A percentile compares a stretch with the other conserved stretches of the same genome.
phyloP scores from a whole-genome alignment of 2,888 invertebrate genomes.

The Aromia moschata region DNA sequence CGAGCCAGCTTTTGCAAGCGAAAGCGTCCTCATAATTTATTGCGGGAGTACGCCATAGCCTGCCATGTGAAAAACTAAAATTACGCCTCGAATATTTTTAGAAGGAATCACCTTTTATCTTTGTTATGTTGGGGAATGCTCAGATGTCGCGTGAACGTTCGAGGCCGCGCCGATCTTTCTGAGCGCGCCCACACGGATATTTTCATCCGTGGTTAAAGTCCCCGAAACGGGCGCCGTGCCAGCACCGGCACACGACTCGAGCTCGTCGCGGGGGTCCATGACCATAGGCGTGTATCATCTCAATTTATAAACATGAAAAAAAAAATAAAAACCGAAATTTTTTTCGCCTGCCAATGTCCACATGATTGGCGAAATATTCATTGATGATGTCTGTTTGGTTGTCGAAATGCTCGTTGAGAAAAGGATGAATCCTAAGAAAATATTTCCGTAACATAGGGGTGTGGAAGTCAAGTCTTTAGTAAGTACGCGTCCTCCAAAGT shows the following conservation, averaged over 20 bases:
- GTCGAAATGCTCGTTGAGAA: too few species aligned
- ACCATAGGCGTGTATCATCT: too few species aligned
- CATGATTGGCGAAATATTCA: too few species aligned
- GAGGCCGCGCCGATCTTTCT: constrained; percentile 41
- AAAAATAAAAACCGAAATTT: too few species aligned
- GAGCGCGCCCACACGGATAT: constrained; percentile 56
- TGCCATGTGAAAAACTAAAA: constrained; percentile 22
- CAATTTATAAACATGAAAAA: too few species aligned
- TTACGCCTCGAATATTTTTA: constrained; percentile 32
- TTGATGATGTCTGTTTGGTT: too few species aligned
- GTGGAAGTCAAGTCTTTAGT: too few species aligned
- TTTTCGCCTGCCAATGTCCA: too few species aligned
- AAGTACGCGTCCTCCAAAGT: too few species aligned
- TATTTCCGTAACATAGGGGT: too few species aligned
- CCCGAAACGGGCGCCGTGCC: constrained; percentile 49
- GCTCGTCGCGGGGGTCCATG: constrained; percentile 46
- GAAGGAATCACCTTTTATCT: constrained; percentile 42
- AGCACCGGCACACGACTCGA: constrained; percentile 54
- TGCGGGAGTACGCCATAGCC: background rate
- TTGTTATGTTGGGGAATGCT: constrained; percentile 38
- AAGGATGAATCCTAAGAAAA: too few species aligned
- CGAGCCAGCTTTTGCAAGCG: too few species aligned
- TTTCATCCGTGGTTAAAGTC: constrained; percentile 48
- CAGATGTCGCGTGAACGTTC: constrained; percentile 33
- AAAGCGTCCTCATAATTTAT: background rate